Evolutionary conservation across 2,113 vertebrate species (phyloP).

Genomic region (Vireo altiloquus): DNA sequence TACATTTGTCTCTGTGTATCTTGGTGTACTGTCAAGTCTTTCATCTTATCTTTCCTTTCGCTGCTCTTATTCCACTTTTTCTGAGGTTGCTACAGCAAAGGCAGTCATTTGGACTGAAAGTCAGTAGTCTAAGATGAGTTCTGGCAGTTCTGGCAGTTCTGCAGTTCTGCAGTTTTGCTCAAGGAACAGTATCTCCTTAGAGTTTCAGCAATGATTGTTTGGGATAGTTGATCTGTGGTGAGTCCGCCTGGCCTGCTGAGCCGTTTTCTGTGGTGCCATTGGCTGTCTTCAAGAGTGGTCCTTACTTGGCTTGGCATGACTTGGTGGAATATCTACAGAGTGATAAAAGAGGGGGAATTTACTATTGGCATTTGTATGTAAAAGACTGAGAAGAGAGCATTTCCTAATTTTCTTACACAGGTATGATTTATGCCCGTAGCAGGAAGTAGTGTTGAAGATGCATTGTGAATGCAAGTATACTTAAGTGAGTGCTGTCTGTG

Average conservation of each 20-base stretch:
- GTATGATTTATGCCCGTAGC: neutral
- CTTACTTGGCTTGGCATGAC: neutral
- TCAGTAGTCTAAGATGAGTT: neutral
- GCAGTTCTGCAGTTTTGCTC: neutral
- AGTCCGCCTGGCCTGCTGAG: neutral
- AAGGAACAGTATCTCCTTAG: neutral
- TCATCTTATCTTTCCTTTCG: neutral
- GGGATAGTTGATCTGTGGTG: neutral
- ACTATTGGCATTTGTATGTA: neutral
- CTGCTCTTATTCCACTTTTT: neutral
- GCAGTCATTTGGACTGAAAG: neutral
- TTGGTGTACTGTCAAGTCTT: neutral
- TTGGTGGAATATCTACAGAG: neutral
- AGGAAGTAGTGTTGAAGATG: neutral
- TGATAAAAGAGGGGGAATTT: neutral
- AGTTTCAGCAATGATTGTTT: neutral
- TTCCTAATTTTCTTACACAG: neutral
- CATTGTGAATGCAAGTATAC: neutral
- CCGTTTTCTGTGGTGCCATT: neutral
- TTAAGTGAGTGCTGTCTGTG: neutral
- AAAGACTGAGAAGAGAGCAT: neutral
- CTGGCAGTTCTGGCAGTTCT: neutral
- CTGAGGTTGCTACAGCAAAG: neutral
- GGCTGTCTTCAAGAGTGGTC: neutral
- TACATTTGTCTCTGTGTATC: neutral